Conservation (phyloP, 2,797 vertebrate species). For the Coregonus sp. region DNA sequence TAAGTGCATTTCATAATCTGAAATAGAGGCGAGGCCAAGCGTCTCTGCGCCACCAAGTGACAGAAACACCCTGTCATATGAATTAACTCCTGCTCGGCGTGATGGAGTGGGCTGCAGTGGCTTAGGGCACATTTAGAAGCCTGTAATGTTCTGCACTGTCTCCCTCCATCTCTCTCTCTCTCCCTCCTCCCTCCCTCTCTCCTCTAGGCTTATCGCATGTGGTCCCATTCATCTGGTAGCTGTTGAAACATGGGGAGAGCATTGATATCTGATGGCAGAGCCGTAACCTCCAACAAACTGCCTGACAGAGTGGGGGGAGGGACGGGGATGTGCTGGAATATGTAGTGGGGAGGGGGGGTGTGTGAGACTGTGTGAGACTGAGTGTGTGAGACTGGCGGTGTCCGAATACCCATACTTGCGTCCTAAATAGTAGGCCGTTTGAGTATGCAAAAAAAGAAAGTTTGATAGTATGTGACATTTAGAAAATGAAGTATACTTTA, state of each 20-base stretch:
- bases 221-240: slow-evolving; percentile 70
- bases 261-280: slow-evolving; percentile 63
- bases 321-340: background rate
- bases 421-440: no score
- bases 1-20: slow-evolving; percentile 61
- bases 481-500: no score
- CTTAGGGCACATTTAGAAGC: slow-evolving; percentile 55
- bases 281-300: slow-evolving; percentile 35
- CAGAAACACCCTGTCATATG: slow-evolving; percentile 68
- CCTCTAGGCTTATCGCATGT: slow-evolving; percentile 64
- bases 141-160: background rate
- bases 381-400: background rate
- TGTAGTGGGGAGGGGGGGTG: no score
- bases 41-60: slow-evolving; percentile 53
- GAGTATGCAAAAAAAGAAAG: no score
- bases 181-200: slow-evolving; percentile 14
- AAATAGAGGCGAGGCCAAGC: slow-evolving; percentile 60
- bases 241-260: slow-evolving; percentile 60
- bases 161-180: slow-evolving; percentile 4
- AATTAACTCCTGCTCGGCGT: slow-evolving; percentile 61
- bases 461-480: no score
- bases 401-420: no score
- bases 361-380: no score
- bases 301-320: background rate
- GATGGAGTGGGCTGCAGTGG: slow-evolving; percentile 61